Base-by-base conservation (phyloP, 2,888 invertebrate species). In the Heliconius hortense region DNA sequence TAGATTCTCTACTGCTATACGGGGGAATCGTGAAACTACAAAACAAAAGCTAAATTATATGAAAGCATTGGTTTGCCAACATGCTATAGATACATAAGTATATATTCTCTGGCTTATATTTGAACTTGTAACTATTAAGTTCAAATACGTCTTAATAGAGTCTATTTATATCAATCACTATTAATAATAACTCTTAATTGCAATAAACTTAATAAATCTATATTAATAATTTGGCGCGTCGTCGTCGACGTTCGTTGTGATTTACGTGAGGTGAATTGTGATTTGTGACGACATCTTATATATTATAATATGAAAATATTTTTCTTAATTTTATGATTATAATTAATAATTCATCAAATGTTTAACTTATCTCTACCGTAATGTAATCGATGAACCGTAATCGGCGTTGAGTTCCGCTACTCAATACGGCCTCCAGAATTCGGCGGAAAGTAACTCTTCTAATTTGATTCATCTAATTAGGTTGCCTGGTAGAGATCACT, bases 201-300 rank as follows among this genome's bases (percentile, higher is more conserved):
- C 35, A 35, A 59, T 48, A 43, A 72, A 62, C 48, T 24, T 59
- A 63, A 72, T 72, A 63, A 62, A 76, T 72, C 60, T 68, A 60
- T 74, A 67, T 71, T 71, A 60, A 71, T 70, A 71, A 76, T 71
- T 74, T 28, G 76, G 73, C 64, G 35, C 64, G 21, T 26, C 64
- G 21, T 63, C n/a, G 39, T 24, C 48, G 28, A 28, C 73, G 72
- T 56, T 74, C 70, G 60, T 73, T 35, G 71, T 76, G 72, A 72
- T 43, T 72, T 56, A 72, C 63, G 72, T 63, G 72, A 26, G 53
- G 1, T 68, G 31, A 68, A 68, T 68, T 11, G 15, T 53, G 53
- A 68, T 53, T 68, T 21, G 31, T 21, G 39, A 43, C 39, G 39
- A 66, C 24, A 66, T 24, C 39, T 43, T n/a, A 11, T 35, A 43